phyloP scores from a whole-genome alignment of 1,140 invertebrate species.

The Papilio xuthus region DNA sequence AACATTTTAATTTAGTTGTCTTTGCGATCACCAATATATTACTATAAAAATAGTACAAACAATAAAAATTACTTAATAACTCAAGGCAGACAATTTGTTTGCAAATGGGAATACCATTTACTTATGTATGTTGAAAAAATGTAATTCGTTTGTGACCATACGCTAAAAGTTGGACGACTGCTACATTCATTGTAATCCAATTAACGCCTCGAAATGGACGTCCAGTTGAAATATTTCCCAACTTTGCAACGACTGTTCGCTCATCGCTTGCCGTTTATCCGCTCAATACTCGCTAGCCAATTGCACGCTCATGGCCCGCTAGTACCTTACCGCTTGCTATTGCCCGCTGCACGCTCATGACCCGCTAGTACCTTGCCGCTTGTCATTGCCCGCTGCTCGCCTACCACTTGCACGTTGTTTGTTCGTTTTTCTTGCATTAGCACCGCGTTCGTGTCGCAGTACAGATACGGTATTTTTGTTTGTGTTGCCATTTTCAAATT shows the following conservation, averaged over 20 bases:
- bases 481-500: not conserved
- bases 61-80: too few species aligned
- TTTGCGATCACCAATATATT: too few species aligned
- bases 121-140: not conserved
- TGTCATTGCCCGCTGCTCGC: not conserved
- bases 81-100: not conserved
- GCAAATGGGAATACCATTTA: not conserved
- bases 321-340: not conserved
- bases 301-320: not conserved
- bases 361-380: not conserved
- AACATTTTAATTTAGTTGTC: too few species aligned
- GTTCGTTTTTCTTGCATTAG: constrained; percentile 8
- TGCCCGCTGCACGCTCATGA: not conserved
- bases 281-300: too few species aligned
- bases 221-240: constrained; percentile 2
- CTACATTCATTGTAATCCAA: not conserved
- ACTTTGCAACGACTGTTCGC: not conserved
- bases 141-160: not conserved
- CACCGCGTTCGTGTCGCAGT: not conserved
- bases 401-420: not conserved
- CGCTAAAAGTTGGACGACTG: not conserved
- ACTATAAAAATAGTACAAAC: too few species aligned
- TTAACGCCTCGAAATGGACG: not conserved
- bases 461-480: not conserved
- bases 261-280: not conserved